Evolutionary conservation across 1,140 invertebrate genomes (phyloP).

Genomic region (Teleopsis dalmanni): DNA sequence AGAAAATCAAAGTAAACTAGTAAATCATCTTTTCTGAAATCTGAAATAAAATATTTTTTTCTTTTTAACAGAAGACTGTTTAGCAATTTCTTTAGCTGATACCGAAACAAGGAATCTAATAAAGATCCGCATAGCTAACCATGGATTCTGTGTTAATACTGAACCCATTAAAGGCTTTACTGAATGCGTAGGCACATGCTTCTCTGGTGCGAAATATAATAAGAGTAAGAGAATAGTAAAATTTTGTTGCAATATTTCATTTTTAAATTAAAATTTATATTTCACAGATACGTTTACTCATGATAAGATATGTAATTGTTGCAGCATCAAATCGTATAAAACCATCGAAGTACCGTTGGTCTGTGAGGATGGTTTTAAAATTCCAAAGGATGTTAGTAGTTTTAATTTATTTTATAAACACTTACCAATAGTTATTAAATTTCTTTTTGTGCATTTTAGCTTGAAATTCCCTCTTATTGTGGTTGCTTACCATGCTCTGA

Average conservation of each 20-base stretch:
- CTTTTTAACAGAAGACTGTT: conserved; percentile 48
- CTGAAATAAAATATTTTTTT: background rate
- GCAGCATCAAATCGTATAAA: conserved; percentile 30
- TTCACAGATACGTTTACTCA: conserved; percentile 23
- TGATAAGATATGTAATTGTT: conserved; percentile 40
- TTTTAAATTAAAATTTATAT: background rate
- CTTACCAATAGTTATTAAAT: no score
- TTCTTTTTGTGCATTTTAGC: background rate
- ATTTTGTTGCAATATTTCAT: background rate
- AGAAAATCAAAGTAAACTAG: conserved; percentile 38
- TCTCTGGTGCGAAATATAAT: conserved; percentile 58
- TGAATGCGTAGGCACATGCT: conserved; percentile 59
- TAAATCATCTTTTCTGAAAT: conserved; percentile 1
- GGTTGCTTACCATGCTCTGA: background rate
- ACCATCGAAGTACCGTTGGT: conserved; percentile 31
- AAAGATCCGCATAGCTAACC: conserved; percentile 35
- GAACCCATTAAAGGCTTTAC: conserved; percentile 51
- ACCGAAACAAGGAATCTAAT: conserved; percentile 52
- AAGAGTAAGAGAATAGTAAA: conserved; percentile 44
- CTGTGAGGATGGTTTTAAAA: conserved; percentile 32
- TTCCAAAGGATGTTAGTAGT: conserved; percentile 1
- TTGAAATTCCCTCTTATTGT: background rate
- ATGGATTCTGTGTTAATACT: conserved; percentile 56
- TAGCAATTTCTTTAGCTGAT: conserved; percentile 47
- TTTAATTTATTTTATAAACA: no score